A percentile compares a stretch with the other conserved stretches of the same genome.
Conservation (phyloP, 2,888 invertebrate species). For the Parnassius apollo region DNA sequence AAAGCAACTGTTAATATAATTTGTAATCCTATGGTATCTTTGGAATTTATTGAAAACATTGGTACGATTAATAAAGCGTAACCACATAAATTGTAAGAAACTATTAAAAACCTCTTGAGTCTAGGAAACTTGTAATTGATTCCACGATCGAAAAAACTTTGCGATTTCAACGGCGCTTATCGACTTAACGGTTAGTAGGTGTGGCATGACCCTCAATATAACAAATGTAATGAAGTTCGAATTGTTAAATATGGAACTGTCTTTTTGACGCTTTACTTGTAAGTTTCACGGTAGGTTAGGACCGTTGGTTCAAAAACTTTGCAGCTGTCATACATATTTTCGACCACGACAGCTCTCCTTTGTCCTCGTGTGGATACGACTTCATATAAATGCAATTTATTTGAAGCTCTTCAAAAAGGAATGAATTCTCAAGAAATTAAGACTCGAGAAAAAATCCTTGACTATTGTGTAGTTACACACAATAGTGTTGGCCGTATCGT, state of each 20-base stretch:
- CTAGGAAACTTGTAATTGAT: constrained; percentile 56
- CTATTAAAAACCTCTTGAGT: constrained; percentile 65
- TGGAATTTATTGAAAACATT: constrained; percentile 49
- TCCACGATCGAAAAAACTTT: constrained; percentile 47
- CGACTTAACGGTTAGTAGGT: constrained; percentile 57
- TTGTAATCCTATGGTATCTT: constrained; percentile 12
- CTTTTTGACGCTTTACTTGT: constrained; percentile 62
- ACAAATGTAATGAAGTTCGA: constrained; percentile 62
- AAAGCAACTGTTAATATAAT: constrained; percentile 8
- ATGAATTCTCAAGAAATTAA: constrained; percentile 68
- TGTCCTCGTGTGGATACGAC: constrained; percentile 68
- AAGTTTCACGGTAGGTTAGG: constrained; percentile 69
- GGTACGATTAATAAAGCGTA: constrained; percentile 69
- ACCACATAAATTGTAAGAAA: constrained; percentile 57
- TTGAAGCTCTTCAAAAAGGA: constrained; percentile 69
- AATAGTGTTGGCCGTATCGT: constrained; percentile 77
- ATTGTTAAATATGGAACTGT: constrained; percentile 63
- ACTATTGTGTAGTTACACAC: constrained; percentile 64
- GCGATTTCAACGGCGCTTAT: constrained; percentile 51
- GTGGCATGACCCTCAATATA: constrained; percentile 58
- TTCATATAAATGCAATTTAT: constrained; percentile 80
- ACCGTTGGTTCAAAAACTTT: constrained; percentile 55
- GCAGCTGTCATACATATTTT: constrained; percentile 72
- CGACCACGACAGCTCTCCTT: constrained; percentile 65
- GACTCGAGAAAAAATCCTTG: constrained; percentile 60